Evolutionary conservation across 2,888 invertebrate species (phyloP), one percentile per base, ranked within the genome.

Genomic region (Subacronicta megacephala): DNA sequence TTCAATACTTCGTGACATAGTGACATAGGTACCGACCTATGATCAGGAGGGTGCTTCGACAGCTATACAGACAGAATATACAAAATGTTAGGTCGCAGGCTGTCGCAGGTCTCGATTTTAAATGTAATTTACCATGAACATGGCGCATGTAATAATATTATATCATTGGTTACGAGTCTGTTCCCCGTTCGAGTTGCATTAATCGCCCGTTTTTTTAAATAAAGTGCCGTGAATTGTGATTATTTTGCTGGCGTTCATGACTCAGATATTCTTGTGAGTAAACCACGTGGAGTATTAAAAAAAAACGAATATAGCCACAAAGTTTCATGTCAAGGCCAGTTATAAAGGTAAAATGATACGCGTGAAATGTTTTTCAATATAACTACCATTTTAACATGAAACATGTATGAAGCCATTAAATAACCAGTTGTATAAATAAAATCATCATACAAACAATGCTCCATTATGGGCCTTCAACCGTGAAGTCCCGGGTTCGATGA

Each of bases 361-460:
- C 23, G 1, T 23, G n/a, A 42, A 5, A 51, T 49, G 12, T 16
- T 58, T 52, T 49, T 18, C 42, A 46, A 26, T 36, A 47, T 33
- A 37, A 26, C 36, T 40, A 49, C 10, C 29, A 31, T 49, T 35
- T 31, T 10, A 7, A 10, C 20, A n/a, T 31, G 31, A n/a, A 31
- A 31, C 13, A 13, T 23, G 7, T 50, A 26, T 36, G 3, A 37
- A 69, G 47, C 7, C 44, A 69, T 54, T 62, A 16, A 53, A 41
- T 46, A 52, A 69, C 43, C 51, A 68, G 59, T 49, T 72, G 17
- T 45, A 40, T 51, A 57, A 67, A 69, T 76, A 53, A 58, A 69
- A 62, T 72, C 60, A 69, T 69, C 65, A 57, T 44, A 41, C 40
- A 54, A 40, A 72, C 76, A 73, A 73, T 60, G 43, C 33, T 26